Evolutionary conservation across 2,888 invertebrate genomes (phyloP).

Genomic region (Coremacera marginata): DNA sequence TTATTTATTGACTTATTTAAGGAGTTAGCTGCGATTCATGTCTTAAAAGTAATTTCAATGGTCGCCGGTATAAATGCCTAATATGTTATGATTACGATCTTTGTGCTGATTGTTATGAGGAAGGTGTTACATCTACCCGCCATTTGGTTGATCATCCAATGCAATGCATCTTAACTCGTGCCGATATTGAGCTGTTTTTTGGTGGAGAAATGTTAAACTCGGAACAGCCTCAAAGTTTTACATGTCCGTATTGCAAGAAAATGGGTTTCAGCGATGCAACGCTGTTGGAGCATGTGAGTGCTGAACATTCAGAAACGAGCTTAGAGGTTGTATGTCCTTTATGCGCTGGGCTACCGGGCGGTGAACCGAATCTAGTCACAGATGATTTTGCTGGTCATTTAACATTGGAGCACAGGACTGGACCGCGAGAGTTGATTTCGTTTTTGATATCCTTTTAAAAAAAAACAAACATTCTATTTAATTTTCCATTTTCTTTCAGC

Average conservation of each 20-base stretch:
- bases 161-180: slow-evolving; percentile 97
- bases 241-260: slow-evolving; percentile 97
- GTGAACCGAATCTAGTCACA: slow-evolving; percentile 97
- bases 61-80: slow-evolving; percentile 98
- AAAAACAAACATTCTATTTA: not conserved
- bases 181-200: slow-evolving; percentile 97
- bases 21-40: slow-evolving; percentile 99
- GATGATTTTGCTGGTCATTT: slow-evolving; percentile 98
- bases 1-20: slow-evolving; percentile 64
- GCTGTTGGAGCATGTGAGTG: slow-evolving; percentile 90
- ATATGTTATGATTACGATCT: slow-evolving; percentile 99
- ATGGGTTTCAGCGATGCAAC: slow-evolving; percentile 96
- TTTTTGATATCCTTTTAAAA: slow-evolving; percentile 82
- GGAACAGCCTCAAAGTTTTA: slow-evolving; percentile 95
- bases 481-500: not conserved
- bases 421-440: slow-evolving; percentile 91
- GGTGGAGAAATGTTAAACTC: slow-evolving; percentile 92
- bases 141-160: slow-evolving; percentile 98
- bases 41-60: slow-evolving; percentile 96
- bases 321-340: slow-evolving; percentile 98
- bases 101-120: slow-evolving; percentile 96
- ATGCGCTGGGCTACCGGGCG: slow-evolving; percentile 95
- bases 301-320: slow-evolving; percentile 92
- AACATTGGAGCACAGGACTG: slow-evolving; percentile 91
- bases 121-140: slow-evolving; percentile 89